Evolutionary conservation across 2,113 vertebrate genomes (phyloP).

Genomic region (Ictalurus punctatus): DNA sequence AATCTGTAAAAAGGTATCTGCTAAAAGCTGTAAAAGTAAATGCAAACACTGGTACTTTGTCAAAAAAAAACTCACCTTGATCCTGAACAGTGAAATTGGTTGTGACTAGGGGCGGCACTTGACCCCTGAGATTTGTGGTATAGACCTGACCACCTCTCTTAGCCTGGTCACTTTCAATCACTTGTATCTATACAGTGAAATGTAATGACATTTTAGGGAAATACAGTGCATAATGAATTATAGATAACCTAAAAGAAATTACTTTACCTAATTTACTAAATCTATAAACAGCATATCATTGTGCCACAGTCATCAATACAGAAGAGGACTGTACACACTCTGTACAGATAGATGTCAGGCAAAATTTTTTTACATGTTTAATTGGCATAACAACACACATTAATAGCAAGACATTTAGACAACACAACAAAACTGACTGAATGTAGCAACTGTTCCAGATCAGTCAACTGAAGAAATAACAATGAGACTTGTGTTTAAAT

Average conservation of each 20-base stretch:
- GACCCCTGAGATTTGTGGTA: slow-evolving; percentile 84
- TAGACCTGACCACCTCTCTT: slow-evolving; percentile 80
- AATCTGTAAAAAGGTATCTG: background rate
- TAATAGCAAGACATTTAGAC: background rate
- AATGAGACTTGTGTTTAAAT: background rate
- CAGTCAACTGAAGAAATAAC: background rate
- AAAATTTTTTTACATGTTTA: background rate
- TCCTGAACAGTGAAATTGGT: slow-evolving; percentile 87
- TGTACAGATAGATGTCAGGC: background rate
- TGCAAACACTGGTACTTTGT: background rate
- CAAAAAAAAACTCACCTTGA: slow-evolving; percentile 79
- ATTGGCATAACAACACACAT: background rate
- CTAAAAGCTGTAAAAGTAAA: background rate
- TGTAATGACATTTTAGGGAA: background rate
- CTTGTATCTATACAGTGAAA: slow-evolving; percentile 80
- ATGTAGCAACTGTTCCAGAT: background rate
- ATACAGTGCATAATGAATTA: background rate
- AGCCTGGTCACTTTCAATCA: slow-evolving; percentile 85
- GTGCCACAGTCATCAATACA: background rate
- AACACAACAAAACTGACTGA: background rate
- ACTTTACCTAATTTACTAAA: background rate
- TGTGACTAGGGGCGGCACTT: slow-evolving; percentile 92
- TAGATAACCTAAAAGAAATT: background rate
- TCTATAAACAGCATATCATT: background rate
- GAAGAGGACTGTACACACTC: background rate